phyloP scores from a whole-genome alignment of 2,888 invertebrate species.

The Cryptosula pallasiana region DNA sequence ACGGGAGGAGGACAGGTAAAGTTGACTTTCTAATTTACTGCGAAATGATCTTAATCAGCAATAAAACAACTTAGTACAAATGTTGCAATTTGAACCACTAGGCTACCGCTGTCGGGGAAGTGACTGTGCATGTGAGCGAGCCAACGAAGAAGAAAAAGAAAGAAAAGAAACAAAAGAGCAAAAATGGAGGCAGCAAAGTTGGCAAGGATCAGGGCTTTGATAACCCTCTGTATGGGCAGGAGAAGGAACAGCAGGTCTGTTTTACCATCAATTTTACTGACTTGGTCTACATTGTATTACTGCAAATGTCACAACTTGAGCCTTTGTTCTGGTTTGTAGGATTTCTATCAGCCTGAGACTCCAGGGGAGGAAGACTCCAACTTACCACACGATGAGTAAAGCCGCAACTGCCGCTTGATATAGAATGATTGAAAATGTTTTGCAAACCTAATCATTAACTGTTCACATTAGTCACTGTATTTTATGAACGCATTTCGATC shows the following conservation, averaged over 20 bases:
- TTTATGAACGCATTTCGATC: no score
- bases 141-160: slow-evolving; percentile 13
- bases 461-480: no score
- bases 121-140: neutral
- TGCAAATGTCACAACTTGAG: neutral
- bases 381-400: no score
- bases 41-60: no score
- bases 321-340: neutral
- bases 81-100: neutral
- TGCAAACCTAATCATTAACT: no score
- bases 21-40: no score
- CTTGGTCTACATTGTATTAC: neutral
- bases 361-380: neutral
- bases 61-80: no score
- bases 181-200: neutral
- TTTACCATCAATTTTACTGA: neutral
- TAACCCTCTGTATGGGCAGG: neutral
- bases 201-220: neutral
- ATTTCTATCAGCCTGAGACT: neutral
- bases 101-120: neutral
- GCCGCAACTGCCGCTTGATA: no score
- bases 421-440: no score
- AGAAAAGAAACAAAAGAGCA: neutral
- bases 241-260: neutral
- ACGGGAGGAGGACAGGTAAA: neutral